Evolutionary conservation across 2,888 invertebrate genomes (phyloP).

Genomic region (Tipula unca): DNA sequence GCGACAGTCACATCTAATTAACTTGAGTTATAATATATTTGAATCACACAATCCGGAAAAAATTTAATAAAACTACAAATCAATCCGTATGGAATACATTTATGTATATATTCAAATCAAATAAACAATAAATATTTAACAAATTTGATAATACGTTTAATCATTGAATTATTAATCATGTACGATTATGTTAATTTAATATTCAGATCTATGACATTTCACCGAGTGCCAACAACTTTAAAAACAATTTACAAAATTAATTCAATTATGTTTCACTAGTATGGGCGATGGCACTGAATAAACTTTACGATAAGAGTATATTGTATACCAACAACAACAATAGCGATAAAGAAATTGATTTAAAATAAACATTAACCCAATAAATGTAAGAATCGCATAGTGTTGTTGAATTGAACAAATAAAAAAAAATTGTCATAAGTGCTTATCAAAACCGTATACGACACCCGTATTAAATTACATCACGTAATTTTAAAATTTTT

Average conservation of each 20-base stretch:
- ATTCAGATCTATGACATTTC: neutral
- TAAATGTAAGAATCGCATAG: neutral
- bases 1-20: too few relatives aligned
- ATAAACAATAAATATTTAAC: neutral
- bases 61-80: too few relatives aligned
- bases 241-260: neutral
- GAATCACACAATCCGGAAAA: too few relatives aligned
- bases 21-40: too few relatives aligned
- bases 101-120: too few relatives aligned
- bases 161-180: neutral
- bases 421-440: neutral
- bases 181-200: neutral
- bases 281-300: neutral
- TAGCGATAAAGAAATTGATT: neutral
- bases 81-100: too few relatives aligned
- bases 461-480: neutral
- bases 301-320: neutral
- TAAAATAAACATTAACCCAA: neutral
- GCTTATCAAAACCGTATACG: neutral
- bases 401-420: neutral
- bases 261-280: neutral
- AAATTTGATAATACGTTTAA: neutral
- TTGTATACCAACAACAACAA: neutral
- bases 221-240: neutral
- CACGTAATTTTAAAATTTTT: neutral